Base-by-base conservation (phyloP, 2,888 invertebrate species). In the Aquatica leii region DNA sequence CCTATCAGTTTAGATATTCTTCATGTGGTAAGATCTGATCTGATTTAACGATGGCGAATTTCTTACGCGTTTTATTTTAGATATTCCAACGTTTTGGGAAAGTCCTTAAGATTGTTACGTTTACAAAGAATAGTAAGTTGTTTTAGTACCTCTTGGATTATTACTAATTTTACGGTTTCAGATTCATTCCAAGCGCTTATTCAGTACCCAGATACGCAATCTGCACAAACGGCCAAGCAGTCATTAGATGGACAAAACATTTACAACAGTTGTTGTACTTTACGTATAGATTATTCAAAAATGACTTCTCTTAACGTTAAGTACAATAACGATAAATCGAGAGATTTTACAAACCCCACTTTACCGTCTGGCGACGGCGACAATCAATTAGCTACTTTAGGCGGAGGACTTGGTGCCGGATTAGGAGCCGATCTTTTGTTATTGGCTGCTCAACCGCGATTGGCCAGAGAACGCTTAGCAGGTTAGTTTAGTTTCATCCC, bases 301-400 rank as follows among this genome's bases (percentile, higher is more conserved):
- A 90, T 99, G 89, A 93, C 95, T 76, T 95, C 95, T 76, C 87
- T 99, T 77, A 98, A 98, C 84, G 98, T 99, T 74, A 97, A 98
- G 83, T 99, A 97, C 87, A 99, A 99, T 87, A 99, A 99, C 85
- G 99, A 99, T 86, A 99, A 99, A 86, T 97, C 97, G 67, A 88
- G 98, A 66, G 99, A 99, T 86, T 99, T 97, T 87, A 99, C 98
- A 75, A 98, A 99, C 84, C 98, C 98, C 55, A 93, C 92, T 81
- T 88, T 99, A 81, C 98, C 98, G 4, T 94, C 95, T 56, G 98
- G 98, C 54, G 98, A 98, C 74, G 86, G 86, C 65, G 84, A 86
- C 71, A 89, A 87, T 75, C 83, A 86, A 63, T 80, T 87, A 76
- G 84, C 86, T 61, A 82, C 84, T 71, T 82, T 85, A 59, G 83